Base-by-base conservation (phyloP, 2,888 invertebrate genomes). In the Cantharis rufa region DNA sequence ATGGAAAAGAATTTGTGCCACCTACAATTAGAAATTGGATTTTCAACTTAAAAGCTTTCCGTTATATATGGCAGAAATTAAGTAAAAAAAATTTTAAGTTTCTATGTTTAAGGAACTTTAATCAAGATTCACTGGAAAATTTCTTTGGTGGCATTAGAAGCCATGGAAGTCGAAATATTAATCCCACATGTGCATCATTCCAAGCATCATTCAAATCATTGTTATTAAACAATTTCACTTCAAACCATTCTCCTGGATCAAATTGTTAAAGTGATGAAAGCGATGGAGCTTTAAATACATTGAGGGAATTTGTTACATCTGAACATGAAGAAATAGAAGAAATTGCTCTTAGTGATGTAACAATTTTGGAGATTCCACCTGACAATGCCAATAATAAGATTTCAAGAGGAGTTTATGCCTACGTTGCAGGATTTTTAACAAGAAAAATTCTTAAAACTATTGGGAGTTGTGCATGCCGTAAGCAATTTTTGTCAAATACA, bases 91-190 rank as follows among this genome's bases (percentile, higher is more conserved):
- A 32, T 27, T 69, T 69, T 69, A 15, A 5, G 3, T 69, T 27
- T 69, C 10, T 27, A 7, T 69, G 27, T 3, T 4, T 32, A 10
- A 9, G 32, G 13, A 69, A 27, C 28, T 64, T 82, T 0, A 79
- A 82, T 28, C 82, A 82, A 48, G 81, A 80, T 68, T 63, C 77
- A 10, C 64, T 81, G 28, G 80, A 80, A 71, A 80, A 78, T 62
- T 80, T 74, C 64, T 80, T 81, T 62, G 73, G 76, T 3, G 28
- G 61, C 48, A 71, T 80, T 11, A 28, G 80, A 27, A 69, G 66
- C 16, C 78, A 79, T 27, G 80, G 80, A 16, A 77, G 21, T 15
- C 24, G 80, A 18, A 78, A 78, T 48, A 75, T 77, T 15, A 74
- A 76, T 69, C 80, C 77, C 7, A 77, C 75, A 10, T 72, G 70